phyloP scores from a whole-genome alignment of 2,113 vertebrate genomes.

The Chroicocephalus ridibundus region DNA sequence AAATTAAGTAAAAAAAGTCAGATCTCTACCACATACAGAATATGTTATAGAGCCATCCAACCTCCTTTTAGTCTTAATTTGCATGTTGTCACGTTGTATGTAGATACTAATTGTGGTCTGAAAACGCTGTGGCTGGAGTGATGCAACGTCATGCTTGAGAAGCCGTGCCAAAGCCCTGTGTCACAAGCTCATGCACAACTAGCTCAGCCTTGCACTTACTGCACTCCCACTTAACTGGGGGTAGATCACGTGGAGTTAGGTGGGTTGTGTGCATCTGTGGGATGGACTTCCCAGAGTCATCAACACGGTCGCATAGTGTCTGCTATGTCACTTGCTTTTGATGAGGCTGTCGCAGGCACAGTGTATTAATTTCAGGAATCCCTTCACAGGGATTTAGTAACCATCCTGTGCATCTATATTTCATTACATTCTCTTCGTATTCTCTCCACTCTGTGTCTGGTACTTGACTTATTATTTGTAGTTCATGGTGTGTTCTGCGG shows the following conservation, averaged over 20 bases:
- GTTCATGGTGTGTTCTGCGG: not conserved
- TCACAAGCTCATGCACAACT: rapidly evolving
- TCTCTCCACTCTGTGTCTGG: not conserved
- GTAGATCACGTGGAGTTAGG: not conserved
- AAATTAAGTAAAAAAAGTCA: not conserved
- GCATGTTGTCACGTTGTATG: not conserved
- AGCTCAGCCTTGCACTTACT: not conserved
- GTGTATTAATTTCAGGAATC: not conserved
- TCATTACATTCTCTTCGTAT: not conserved
- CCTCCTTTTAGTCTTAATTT: not conserved
- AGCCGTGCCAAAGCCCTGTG: not conserved
- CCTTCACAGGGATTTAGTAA: not conserved
- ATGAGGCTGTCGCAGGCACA: not conserved
- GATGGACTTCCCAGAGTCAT: not conserved
- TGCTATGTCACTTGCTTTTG: not conserved
- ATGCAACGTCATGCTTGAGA: not conserved
- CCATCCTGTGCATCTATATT: not conserved
- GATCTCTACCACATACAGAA: not conserved
- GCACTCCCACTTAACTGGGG: not conserved
- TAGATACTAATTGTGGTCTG: not conserved
- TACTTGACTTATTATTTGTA: not conserved
- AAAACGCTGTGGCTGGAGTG: not conserved
- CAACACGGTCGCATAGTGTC: not conserved
- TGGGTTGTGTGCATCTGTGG: not conserved
- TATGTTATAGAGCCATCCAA: not conserved